Evolutionary conservation across 2,888 invertebrate species (phyloP).

Genomic region (Lycocerus yunnanus): DNA sequence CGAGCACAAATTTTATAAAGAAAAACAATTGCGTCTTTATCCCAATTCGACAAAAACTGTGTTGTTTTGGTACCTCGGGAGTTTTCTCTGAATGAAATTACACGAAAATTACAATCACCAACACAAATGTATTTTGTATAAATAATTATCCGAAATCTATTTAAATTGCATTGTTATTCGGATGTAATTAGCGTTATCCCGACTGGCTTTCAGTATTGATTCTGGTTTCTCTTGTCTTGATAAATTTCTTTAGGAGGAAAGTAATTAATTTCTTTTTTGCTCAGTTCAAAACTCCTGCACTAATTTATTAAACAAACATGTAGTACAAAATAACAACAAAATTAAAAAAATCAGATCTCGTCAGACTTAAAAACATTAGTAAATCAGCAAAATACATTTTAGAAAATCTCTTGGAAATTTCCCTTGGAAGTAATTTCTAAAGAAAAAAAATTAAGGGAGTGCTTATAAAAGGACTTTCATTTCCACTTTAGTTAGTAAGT

Average conservation of each 20-base stretch:
- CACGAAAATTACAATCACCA: not conserved
- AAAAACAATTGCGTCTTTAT: not conserved
- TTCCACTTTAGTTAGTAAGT: not conserved
- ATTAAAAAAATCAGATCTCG: not conserved
- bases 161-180: slow-evolving; percentile 1
- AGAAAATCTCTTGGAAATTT: not conserved
- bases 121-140: not conserved
- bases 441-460: not conserved
- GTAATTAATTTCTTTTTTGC: not conserved
- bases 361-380: not conserved
- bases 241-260: slow-evolving; percentile 1
- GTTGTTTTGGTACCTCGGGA: not conserved
- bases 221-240: slow-evolving; percentile 4
- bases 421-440: not conserved
- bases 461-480: not conserved
- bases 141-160: slow-evolving; percentile 1
- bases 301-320: not conserved
- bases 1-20: not conserved
- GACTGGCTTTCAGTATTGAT: not conserved
- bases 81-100: not conserved
- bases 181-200: slow-evolving; percentile 1
- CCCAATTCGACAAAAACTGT: not conserved
- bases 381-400: not conserved
- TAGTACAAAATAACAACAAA: not conserved
- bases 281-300: not conserved